Evolutionary conservation across 1,140 invertebrate species (phyloP).

Genomic region (Brachionus plicatilis): DNA sequence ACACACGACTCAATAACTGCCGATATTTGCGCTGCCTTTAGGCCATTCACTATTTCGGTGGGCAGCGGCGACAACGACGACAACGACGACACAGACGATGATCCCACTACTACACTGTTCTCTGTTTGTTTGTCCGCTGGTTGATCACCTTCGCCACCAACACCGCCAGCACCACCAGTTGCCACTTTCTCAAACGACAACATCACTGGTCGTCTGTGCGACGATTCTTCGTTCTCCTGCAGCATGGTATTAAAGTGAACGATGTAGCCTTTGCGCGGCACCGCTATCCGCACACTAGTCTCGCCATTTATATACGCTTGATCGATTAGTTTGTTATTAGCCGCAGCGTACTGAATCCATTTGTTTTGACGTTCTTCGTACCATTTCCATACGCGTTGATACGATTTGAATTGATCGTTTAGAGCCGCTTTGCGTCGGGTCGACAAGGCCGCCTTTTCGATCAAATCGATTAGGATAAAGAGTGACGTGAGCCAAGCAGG

Average conservation of each 20-base stretch:
- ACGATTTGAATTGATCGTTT: constrained; percentile 56
- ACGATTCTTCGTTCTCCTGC: constrained; percentile 69
- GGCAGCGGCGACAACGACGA: not conserved
- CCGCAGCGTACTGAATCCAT: constrained; percentile 70
- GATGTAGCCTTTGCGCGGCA: constrained; percentile 65
- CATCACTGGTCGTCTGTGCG: constrained; percentile 74
- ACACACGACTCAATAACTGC: constrained; percentile 59
- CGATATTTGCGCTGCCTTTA: constrained; percentile 47
- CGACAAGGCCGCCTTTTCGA: constrained; percentile 71
- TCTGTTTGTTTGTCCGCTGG: too few species aligned
- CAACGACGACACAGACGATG: not conserved
- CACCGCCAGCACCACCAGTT: too few species aligned
- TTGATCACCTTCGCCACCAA: too few species aligned
- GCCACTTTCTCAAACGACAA: constrained; percentile 59
- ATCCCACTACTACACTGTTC: too few species aligned
- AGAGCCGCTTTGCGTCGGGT: constrained; percentile 67
- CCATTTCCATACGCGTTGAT: constrained; percentile 72
- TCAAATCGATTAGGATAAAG: constrained; percentile 70
- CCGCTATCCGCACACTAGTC: constrained; percentile 20
- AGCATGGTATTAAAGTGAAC: constrained; percentile 75
- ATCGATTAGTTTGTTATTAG: constrained; percentile 74
- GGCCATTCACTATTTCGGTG: constrained; percentile 41
- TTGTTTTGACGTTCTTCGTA: constrained; percentile 74
- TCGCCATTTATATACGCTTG: constrained; percentile 64
- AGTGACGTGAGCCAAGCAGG: constrained; percentile 75